Conservation (phyloP, 1,140 invertebrate species). For the Hydropsyche tenuis region DNA sequence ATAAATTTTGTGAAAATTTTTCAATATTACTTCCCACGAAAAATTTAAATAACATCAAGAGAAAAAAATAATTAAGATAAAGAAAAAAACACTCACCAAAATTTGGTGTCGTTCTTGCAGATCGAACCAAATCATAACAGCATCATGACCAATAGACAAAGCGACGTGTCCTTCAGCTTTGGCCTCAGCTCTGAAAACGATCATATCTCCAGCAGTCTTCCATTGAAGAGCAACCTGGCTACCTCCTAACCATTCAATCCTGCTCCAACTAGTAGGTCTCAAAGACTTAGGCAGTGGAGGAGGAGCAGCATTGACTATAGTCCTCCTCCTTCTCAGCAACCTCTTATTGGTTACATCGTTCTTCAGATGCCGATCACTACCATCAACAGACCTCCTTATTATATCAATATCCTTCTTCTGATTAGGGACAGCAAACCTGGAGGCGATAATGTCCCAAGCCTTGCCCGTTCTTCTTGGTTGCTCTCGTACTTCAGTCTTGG, state of each 20-base stretch:
- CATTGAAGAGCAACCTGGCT: conserved; percentile 44
- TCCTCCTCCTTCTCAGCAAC: conserved; percentile 25
- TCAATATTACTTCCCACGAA: background rate
- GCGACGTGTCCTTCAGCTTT: conserved; percentile 41
- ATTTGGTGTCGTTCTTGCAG: conserved; percentile 38
- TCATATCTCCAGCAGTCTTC: conserved; percentile 24
- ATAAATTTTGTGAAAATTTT: background rate
- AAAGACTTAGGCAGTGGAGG: background rate
- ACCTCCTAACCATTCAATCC: conserved; percentile 36
- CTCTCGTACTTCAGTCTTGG: background rate
- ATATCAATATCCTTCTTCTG: too few species aligned
- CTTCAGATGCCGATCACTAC: background rate
- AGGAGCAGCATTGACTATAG: conserved; percentile 17
- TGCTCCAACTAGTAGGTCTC: conserved; percentile 36
- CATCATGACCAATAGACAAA: conserved; percentile 43
- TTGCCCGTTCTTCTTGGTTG: conserved; percentile 2
- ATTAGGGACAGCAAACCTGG: background rate
- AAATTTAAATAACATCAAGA: background rate
- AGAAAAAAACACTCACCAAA: conserved; percentile 39
- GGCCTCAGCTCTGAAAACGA: conserved; percentile 44
- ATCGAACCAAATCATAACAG: conserved; percentile 45
- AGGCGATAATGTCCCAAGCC: conserved; percentile 17
- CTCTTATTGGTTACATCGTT: too few species aligned
- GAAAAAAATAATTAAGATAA: background rate
- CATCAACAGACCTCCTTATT: too few species aligned